Percentiles rank a stretch among this genome's conserved stretches.
Conservation (phyloP, 2,888 invertebrate species). For the Drosophila sordidapex region DNA sequence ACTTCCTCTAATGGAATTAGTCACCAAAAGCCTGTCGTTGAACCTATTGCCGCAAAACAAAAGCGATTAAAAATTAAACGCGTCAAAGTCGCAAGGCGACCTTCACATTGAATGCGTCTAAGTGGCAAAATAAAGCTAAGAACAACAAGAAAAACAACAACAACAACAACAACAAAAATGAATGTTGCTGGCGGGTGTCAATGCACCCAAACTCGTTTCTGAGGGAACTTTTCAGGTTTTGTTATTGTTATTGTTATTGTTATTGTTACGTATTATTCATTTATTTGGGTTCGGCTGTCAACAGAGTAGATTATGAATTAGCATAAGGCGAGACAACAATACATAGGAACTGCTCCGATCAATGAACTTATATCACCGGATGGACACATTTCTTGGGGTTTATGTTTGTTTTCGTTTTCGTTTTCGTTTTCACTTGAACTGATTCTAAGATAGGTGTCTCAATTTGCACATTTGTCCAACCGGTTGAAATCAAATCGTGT, state of each 20-base stretch:
- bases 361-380: constrained; percentile 58
- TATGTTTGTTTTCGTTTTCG: constrained; percentile 23
- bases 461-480: constrained; percentile 23
- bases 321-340: constrained; percentile 54
- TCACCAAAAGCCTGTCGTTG: constrained; percentile 64
- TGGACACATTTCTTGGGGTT: constrained; percentile 52
- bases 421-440: constrained; percentile 48
- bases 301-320: constrained; percentile 55
- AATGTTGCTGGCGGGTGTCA: constrained; percentile 54
- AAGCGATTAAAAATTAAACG: constrained; percentile 18
- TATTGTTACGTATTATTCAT: constrained; percentile 49
- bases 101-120: constrained; percentile 74
- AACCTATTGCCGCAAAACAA: constrained; percentile 42
- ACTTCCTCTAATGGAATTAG: constrained; percentile 68
- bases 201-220: constrained; percentile 58
- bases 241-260: constrained; percentile 19
- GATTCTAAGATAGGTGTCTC: constrained; percentile 30
- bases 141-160: neutral
- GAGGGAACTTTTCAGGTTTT: constrained; percentile 36
- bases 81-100: constrained; percentile 42
- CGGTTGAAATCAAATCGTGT: constrained; percentile 27
- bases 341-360: constrained; percentile 53
- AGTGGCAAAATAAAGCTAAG: constrained; percentile 28
- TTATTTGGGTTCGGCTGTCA: constrained; percentile 50
- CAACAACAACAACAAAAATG: neutral